Evolutionary conservation across 2,888 invertebrate genomes (phyloP).

Genomic region (Labia minor): DNA sequence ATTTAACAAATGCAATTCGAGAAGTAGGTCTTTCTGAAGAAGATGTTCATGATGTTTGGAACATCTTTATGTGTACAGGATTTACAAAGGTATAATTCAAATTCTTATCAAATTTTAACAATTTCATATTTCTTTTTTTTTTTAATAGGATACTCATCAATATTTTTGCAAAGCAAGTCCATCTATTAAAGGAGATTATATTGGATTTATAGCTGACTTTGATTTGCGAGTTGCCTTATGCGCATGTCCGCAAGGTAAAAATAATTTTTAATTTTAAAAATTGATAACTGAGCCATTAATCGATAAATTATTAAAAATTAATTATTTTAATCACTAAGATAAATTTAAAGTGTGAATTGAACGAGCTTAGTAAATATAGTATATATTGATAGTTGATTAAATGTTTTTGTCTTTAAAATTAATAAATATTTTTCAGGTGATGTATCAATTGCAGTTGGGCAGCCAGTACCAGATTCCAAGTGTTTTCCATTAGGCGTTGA

Average conservation of each 20-base stretch:
- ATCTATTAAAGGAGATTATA: constrained; percentile 39
- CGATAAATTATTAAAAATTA: background rate
- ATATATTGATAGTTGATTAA: no score
- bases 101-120: no score
- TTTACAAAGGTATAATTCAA: constrained; percentile 33
- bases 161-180: constrained; percentile 43
- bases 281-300: no score
- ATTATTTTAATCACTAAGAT: background rate
- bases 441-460: constrained; percentile 38
- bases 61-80: constrained; percentile 43
- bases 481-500: constrained; percentile 38
- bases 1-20: constrained; percentile 36
- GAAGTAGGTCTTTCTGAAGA: constrained; percentile 36
- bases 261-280: constrained; percentile 16
- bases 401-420: background rate
- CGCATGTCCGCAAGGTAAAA: constrained; percentile 37
- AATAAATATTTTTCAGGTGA: constrained; percentile 31
- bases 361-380: no score
- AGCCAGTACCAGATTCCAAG: constrained; percentile 35
- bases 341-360: no score
- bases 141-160: constrained; percentile 36
- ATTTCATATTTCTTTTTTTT: background rate
- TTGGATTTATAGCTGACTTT: constrained; percentile 43
- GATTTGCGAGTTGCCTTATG: constrained; percentile 39
- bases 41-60: constrained; percentile 44